Conservation (phyloP, 1,140 invertebrate species). For the Homalodisca vitripennis region DNA sequence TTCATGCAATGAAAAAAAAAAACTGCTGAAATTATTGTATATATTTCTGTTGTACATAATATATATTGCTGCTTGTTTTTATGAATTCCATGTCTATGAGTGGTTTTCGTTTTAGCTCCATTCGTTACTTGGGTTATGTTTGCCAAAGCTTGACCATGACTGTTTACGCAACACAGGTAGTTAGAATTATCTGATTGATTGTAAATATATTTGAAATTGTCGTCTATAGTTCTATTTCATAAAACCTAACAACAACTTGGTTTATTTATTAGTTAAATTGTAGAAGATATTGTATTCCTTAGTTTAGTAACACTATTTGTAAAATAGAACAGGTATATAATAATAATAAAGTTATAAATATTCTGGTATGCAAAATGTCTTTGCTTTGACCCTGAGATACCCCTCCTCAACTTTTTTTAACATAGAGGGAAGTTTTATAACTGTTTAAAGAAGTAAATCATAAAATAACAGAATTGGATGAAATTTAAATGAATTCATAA, state of each 20-base stretch:
- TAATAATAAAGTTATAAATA: slow-evolving; percentile 23
- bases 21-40: slow-evolving; percentile 17
- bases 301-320: slow-evolving; percentile 16
- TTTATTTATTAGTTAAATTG: not conserved
- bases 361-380: slow-evolving; percentile 23
- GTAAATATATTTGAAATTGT: not conserved
- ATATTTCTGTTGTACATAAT: slow-evolving; percentile 22
- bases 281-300: not conserved
- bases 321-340: slow-evolving; percentile 24
- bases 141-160: no score
- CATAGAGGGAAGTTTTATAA: no score
- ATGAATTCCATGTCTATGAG: not conserved
- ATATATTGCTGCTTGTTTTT: not conserved
- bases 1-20: no score
- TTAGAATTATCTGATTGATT: not conserved
- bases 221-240: not conserved
- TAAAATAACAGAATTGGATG: no score
- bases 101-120: no score
- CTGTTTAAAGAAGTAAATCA: no score
- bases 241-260: not conserved
- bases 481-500: no score
- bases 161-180: no score
- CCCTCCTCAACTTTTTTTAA: no score
- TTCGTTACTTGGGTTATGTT: no score
- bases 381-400: no score